phyloP scores from a whole-genome alignment of 2,888 invertebrate genomes.

The Cordilura impudica region DNA sequence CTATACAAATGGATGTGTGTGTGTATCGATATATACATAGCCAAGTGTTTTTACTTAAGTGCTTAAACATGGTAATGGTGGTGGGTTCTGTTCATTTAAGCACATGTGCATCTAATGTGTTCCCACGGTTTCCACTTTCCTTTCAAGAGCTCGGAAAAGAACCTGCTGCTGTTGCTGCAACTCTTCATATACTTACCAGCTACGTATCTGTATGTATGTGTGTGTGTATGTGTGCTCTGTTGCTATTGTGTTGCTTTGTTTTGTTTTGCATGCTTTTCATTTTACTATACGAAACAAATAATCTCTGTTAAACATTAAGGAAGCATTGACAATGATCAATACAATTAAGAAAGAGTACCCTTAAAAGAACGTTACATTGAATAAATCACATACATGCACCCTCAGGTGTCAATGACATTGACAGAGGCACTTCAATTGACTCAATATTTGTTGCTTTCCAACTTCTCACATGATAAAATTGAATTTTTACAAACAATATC shows the following conservation, averaged over 20 bases:
- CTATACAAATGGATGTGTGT: too few species aligned
- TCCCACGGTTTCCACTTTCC: slow-evolving; percentile 65
- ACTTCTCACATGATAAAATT: background rate
- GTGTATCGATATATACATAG: background rate
- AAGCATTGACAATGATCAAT: slow-evolving; percentile 42
- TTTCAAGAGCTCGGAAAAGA: slow-evolving; percentile 59
- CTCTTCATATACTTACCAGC: background rate
- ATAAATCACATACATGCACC: slow-evolving; percentile 23
- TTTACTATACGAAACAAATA: slow-evolving; percentile 18
- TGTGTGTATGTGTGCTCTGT: slow-evolving; percentile 36
- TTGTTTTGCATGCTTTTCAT: slow-evolving; percentile 23
- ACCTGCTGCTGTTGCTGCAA: slow-evolving; percentile 55
- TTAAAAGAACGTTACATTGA: background rate
- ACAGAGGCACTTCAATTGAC: slow-evolving; percentile 35
- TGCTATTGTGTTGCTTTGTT: slow-evolving; percentile 46
- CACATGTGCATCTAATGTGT: slow-evolving; percentile 63
- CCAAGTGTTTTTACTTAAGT: slow-evolving; percentile 15
- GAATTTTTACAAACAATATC: slow-evolving; percentile 3
- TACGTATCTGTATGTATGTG: slow-evolving; percentile 40
- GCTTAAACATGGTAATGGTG: slow-evolving; percentile 9
- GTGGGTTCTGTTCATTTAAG: slow-evolving; percentile 20
- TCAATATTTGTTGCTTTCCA: slow-evolving; percentile 22
- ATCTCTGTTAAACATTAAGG: slow-evolving; percentile 48
- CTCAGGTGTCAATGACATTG: slow-evolving; percentile 37
- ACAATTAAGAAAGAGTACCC: background rate